phyloP scores from a whole-genome alignment of 2,113 vertebrate genomes.

The Phocoena sinus region DNA sequence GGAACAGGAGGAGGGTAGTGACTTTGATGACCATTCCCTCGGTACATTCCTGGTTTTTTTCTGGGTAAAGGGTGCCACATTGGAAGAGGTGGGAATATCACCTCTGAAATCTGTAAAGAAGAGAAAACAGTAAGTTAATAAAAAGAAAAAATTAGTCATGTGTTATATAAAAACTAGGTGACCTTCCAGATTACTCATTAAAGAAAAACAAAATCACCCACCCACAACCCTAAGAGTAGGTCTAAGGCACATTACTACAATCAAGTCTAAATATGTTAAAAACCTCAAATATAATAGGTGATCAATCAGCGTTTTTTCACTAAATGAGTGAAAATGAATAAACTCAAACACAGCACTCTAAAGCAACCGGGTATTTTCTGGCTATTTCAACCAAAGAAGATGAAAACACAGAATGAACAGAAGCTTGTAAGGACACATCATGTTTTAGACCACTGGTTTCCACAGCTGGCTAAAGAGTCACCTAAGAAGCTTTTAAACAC shows the following conservation, averaged over 20 bases:
- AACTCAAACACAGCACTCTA: neutral
- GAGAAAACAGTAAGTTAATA: conserved; percentile 23
- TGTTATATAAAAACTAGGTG: neutral
- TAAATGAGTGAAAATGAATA: conserved; percentile 43
- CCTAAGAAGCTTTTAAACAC: neutral
- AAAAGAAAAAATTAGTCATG: neutral
- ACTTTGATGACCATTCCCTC: conserved; percentile 54
- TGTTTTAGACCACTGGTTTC: neutral
- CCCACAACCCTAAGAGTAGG: neutral
- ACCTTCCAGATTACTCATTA: neutral
- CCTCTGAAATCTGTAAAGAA: conserved; percentile 50
- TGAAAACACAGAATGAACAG: conserved; percentile 6
- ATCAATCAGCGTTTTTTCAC: conserved; percentile 1
- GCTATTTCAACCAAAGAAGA: neutral
- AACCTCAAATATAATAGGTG: neutral
- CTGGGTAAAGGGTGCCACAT: conserved; percentile 48
- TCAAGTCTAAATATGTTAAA: conserved; percentile 49
- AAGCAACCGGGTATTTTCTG: neutral
- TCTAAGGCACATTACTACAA: neutral
- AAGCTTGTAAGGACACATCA: neutral
- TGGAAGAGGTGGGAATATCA: conserved; percentile 64
- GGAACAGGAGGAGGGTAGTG: conserved; percentile 69
- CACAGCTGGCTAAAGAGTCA: neutral
- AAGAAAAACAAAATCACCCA: conserved; percentile 19
- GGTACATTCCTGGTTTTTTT: conserved; percentile 68